phyloP scores from a whole-genome alignment of 1,140 invertebrate species.

The Apis dorsata region DNA sequence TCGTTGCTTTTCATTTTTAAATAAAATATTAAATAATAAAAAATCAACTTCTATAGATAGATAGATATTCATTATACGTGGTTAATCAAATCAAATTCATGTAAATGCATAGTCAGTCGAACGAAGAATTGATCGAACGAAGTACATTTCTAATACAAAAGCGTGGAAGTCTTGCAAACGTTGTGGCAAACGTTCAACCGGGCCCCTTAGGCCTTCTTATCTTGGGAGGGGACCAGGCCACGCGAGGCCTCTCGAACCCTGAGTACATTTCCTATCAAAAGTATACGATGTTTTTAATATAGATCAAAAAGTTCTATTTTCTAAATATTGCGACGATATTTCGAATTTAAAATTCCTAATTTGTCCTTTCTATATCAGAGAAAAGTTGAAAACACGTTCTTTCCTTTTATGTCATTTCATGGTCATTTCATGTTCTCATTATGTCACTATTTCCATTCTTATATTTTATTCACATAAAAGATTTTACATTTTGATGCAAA shows the following conservation, averaged over 20 bases:
- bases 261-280: constrained; percentile 57
- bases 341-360: constrained; percentile 27
- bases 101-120: neutral
- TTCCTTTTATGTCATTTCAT: neutral
- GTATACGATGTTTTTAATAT: neutral
- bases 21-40: neutral
- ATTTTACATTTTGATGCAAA: neutral
- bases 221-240: constrained; percentile 55
- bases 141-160: constrained; percentile 43
- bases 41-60: too few species aligned
- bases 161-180: constrained; percentile 35
- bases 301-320: neutral
- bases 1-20: too few species aligned
- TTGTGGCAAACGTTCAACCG: constrained; percentile 45
- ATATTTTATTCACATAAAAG: neutral
- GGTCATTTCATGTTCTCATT: neutral
- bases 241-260: constrained; percentile 44
- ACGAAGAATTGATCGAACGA: neutral
- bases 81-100: neutral
- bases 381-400: neutral
- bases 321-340: neutral
- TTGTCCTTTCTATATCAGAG: neutral
- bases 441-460: neutral
- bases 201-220: constrained; percentile 52
- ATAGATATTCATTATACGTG: too few species aligned